These are phyloP conservation scores for Lacerta bilineata DNA, from an alignment of 2,797 vertebrate genomes.

Conservation along the genomic window DNA sequence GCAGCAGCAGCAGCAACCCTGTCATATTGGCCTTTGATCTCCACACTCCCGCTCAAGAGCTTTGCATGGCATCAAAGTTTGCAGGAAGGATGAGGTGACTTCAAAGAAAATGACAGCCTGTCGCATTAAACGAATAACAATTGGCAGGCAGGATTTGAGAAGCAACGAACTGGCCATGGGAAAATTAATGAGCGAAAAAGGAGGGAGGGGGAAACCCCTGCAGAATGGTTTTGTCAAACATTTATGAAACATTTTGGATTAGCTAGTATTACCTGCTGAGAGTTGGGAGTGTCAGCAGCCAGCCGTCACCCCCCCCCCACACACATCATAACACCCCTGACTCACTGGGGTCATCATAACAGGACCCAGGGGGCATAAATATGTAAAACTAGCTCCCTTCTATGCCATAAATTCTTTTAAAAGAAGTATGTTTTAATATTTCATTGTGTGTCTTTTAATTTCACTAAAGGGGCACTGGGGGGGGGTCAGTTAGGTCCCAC, in stretches of 20 bases:
- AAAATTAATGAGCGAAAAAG: slow-evolving; percentile 1
- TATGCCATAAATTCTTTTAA: background rate
- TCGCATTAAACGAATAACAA: slow-evolving; percentile 19
- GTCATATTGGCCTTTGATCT: slow-evolving; percentile 24
- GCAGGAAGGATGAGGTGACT: slow-evolving; percentile 2
- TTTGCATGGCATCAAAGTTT: slow-evolving; percentile 13
- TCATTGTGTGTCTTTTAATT: background rate
- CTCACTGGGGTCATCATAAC: background rate
- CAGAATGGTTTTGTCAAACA: background rate
- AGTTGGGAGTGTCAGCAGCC: background rate
- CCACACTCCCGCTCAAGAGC: background rate
- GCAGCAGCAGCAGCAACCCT: background rate
- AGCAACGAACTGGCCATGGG: background rate
- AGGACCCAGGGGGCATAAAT: background rate
- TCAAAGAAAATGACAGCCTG: slow-evolving; percentile 25
- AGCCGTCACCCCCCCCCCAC: background rate
- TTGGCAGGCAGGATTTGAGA: background rate
- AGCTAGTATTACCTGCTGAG: background rate
- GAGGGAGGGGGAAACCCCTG: background rate
- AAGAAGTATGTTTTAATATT: no score
- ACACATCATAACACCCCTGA: background rate
- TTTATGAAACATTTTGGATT: background rate
- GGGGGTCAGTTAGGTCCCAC: background rate
- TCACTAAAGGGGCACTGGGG: background rate
- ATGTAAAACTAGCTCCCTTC: background rate